Conservation (phyloP, 1,140 invertebrate species). For the Scaptomyza pallida region DNA sequence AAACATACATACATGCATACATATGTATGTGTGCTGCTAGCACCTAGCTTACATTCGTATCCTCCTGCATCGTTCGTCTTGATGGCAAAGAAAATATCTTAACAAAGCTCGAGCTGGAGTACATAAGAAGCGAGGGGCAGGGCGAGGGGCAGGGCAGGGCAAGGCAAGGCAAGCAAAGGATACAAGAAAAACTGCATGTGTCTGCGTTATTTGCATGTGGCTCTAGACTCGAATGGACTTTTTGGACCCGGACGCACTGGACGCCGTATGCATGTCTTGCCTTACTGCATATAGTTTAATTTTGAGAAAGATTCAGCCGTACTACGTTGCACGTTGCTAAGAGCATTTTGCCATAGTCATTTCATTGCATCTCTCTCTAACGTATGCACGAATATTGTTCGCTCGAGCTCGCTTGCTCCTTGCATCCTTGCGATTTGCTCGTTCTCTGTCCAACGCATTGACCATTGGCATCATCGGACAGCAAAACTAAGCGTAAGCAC, state of each 20-base stretch:
- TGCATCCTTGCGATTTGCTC: conserved; percentile 14
- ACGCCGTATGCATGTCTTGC: conserved; percentile 62
- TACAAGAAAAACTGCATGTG: conserved; percentile 80
- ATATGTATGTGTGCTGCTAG: conserved; percentile 19
- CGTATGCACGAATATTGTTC: conserved; percentile 7
- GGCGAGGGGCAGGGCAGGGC: conserved; percentile 2
- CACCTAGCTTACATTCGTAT: conserved; percentile 44
- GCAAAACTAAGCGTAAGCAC: conserved; percentile 54
- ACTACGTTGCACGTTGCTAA: conserved; percentile 56
- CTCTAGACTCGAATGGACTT: conserved; percentile 68
- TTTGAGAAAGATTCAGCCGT: conserved; percentile 78
- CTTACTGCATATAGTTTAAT: conserved; percentile 80
- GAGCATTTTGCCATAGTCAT: conserved; percentile 66
- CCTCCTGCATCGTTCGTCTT: conserved; percentile 66
- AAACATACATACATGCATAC: too few relatives aligned
- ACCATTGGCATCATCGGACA: conserved; percentile 24
- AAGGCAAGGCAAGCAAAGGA: conserved; percentile 50
- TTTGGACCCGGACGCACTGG: conserved; percentile 52
- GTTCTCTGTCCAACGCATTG: conserved; percentile 34
- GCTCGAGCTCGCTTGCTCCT: conserved; percentile 36
- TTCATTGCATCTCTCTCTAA: conserved; percentile 39
- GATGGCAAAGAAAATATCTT: conserved; percentile 75
- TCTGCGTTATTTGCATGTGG: conserved; percentile 81
- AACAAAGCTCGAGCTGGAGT: conserved; percentile 73
- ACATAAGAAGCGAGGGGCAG: conserved; percentile 59